Evolutionary conservation across 1,140 invertebrate genomes (phyloP).

Genomic region (Anthonomus grandis): DNA sequence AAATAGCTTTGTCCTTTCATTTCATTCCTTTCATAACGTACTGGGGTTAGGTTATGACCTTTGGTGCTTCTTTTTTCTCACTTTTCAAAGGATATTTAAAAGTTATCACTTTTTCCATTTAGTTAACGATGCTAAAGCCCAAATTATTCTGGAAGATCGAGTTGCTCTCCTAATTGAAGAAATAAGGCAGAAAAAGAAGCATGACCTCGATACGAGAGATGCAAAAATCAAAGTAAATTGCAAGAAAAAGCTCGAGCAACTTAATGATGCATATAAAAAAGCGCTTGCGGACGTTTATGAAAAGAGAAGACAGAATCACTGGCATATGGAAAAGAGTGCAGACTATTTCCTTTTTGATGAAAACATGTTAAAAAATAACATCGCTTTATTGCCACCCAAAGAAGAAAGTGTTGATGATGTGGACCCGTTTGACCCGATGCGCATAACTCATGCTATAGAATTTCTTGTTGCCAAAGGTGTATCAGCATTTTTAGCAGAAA

Average conservation of each 20-base stretch:
- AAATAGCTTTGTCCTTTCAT: background rate
- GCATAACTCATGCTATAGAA: constrained; percentile 4
- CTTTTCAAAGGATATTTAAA: constrained; percentile 17
- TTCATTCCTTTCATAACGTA: background rate
- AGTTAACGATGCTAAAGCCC: constrained; percentile 13
- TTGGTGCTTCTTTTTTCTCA: constrained; percentile 17
- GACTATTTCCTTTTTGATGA: constrained; percentile 23
- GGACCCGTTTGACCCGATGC: constrained; percentile 15
- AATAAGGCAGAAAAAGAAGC: background rate
- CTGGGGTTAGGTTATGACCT: constrained; percentile 10
- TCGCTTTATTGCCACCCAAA: constrained; percentile 8
- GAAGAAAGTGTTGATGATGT: background rate
- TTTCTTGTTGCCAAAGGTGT: constrained; percentile 4
- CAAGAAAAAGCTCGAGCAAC: constrained; percentile 10
- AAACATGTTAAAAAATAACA: background rate
- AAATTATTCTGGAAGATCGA: constrained; percentile 12
- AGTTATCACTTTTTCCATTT: constrained; percentile 21
- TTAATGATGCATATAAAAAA: constrained; percentile 1
- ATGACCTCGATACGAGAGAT: constrained; percentile 1
- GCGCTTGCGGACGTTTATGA: constrained; percentile 13
- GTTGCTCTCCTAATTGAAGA: constrained; percentile 13
- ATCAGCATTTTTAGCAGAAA: background rate
- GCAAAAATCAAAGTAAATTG: constrained; percentile 12
- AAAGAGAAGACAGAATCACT: constrained; percentile 7
- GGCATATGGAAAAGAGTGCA: background rate